These are phyloP conservation scores for Perca flavescens DNA, from an alignment of 2,113 vertebrate species.

Conservation along the genomic window DNA sequence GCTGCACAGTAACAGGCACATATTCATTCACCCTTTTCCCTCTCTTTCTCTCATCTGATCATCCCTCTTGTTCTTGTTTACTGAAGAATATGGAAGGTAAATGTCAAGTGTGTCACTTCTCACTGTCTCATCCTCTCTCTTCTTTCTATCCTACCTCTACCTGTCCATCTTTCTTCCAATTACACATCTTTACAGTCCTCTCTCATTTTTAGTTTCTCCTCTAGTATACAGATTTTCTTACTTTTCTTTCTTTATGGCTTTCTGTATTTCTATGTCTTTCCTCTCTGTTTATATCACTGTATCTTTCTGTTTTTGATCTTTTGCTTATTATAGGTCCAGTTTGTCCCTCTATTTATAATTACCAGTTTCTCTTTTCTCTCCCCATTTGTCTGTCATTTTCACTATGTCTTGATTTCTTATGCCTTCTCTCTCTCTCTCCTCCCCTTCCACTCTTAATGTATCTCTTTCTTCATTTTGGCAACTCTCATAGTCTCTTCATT, in stretches of 20 bases:
- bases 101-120: slow-evolving; percentile 62
- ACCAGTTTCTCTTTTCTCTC: slow-evolving; percentile 6
- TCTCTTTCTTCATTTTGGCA: slow-evolving; percentile 22
- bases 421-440: not conserved
- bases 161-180: not conserved
- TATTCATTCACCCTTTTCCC: slow-evolving; percentile 43
- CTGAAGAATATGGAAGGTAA: slow-evolving; percentile 75
- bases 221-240: not conserved
- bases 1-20: slow-evolving; percentile 24
- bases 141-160: not conserved
- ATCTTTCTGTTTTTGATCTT: not conserved
- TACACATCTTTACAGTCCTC: not conserved
- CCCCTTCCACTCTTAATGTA: slow-evolving; percentile 29
- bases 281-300: not conserved
- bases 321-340: slow-evolving; percentile 4
- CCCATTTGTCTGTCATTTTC: slow-evolving; percentile 38
- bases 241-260: not conserved
- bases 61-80: slow-evolving; percentile 61
- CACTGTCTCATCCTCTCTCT: slow-evolving; percentile 1
- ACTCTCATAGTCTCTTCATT: slow-evolving; percentile 2
- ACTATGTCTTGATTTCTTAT: slow-evolving; percentile 6
- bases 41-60: slow-evolving; percentile 25
- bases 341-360: slow-evolving; percentile 37
- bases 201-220: not conserved
- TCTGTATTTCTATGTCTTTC: not conserved